Evolutionary conservation across 2,113 vertebrate species (phyloP), one percentile per base, ranked within the genome.

Genomic region (western clawed frog (Xenopus tropicalis)): DNA sequence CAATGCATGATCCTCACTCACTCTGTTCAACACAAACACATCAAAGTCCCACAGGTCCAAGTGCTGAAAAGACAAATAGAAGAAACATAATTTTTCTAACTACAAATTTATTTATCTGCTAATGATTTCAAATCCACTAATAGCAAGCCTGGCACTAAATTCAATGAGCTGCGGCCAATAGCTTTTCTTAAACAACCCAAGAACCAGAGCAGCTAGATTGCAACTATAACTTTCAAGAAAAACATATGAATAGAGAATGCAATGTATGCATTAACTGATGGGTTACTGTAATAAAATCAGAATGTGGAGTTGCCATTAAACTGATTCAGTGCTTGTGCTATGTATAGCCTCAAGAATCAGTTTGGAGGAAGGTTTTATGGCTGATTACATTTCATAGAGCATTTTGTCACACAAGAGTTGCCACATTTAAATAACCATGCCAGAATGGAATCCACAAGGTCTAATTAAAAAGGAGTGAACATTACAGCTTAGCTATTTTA

Each of bases 31-130:
- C 2, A 93, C 86, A 71, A 96, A 96, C 69, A 96, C 93, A 3
- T 97, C 92, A 52, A 97, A 96, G 84, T 87, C 91, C 94, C 95
- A 97, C 67, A 90, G 90, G 84, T 96, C 94, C 29, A 96, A 84
- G 67, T 91, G 93, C 95, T 97, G 79, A 67, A 65, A 48, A 20
- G 21, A 8, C 44, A 22, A 20, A 61, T n/a, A 54, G 52, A n/a
- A n/a, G 16, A 48, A 48, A 48, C 43, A 21, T 19, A 43, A 1
- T 57, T 14, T 11, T 11, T 11, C 1, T 57, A 1, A 37, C 29
- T 37, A 1, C 5, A 37, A 37, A 37, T 57, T 20, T 20, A 11
- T 57, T 20, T 57, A 1, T 20, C 20, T 57, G 9, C 20, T 8
- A 57, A 57, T 57, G 54, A 57, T 57, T 17, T 14, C 54, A 57